Evolutionary conservation across 2,888 invertebrate species (phyloP).

Genomic region (Amphimallon solstitiale): DNA sequence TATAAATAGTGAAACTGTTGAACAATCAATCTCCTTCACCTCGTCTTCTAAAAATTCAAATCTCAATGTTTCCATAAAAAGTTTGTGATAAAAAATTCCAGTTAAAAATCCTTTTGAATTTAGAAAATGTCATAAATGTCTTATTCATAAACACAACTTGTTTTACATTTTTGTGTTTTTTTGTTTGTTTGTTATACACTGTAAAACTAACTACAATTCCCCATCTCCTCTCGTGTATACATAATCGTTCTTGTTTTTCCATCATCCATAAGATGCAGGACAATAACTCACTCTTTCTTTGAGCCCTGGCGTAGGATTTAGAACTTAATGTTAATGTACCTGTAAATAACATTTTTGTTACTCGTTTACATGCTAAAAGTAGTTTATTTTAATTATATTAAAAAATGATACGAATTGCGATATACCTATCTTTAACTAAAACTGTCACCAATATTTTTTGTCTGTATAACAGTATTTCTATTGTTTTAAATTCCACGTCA

Average conservation of each 20-base stretch:
- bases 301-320: conserved; percentile 85
- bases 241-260: conserved; percentile 57
- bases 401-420: conserved; percentile 35
- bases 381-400: conserved; percentile 14
- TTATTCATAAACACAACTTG: neutral
- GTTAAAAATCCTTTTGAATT: neutral
- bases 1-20: neutral
- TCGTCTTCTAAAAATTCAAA: neutral
- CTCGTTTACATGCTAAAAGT: conserved; percentile 81
- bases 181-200: no score
- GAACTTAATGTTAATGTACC: conserved; percentile 89
- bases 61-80: neutral
- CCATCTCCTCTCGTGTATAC: conserved; percentile 63
- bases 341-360: conserved; percentile 86
- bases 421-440: conserved; percentile 74
- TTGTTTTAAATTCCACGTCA: conserved; percentile 84
- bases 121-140: neutral
- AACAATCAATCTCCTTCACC: neutral
- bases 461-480: conserved; percentile 83
- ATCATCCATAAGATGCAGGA: conserved; percentile 60
- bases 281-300: conserved; percentile 86
- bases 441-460: conserved; percentile 70
- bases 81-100: neutral
- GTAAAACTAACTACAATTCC: conserved; percentile 42
- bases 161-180: neutral